Percentiles rank a stretch among this genome's conserved stretches.
These are phyloP conservation scores for Chiroxiphia lanceolata DNA, from an alignment of 2,797 vertebrate species.

Conservation along the genomic window DNA sequence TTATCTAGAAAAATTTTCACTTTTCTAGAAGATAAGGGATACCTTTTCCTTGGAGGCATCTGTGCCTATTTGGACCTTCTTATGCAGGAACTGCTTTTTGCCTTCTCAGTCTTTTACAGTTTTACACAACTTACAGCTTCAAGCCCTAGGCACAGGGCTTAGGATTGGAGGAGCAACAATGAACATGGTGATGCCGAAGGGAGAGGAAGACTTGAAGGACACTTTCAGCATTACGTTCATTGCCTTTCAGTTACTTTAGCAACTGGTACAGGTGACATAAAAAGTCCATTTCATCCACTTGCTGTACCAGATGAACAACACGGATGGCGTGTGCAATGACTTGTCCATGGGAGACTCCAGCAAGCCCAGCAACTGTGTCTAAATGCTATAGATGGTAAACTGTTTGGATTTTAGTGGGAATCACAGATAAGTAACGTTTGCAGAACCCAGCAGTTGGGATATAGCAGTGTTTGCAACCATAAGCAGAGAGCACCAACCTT, in stretches of 20 bases:
- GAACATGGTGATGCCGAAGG: background rate
- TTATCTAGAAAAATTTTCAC: background rate
- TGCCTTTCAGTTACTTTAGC: background rate
- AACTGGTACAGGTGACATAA: background rate
- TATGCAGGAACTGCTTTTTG: background rate
- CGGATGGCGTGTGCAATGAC: background rate
- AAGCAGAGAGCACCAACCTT: background rate
- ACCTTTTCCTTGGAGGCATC: background rate
- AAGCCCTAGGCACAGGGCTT: background rate
- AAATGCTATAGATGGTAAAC: background rate
- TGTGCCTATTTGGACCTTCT: background rate
- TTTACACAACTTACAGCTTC: background rate
- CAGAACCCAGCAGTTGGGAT: background rate
- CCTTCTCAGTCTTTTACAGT: background rate
- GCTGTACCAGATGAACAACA: background rate
- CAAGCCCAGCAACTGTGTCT: background rate
- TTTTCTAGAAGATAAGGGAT: background rate
- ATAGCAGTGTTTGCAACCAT: background rate
- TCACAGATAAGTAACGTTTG: background rate
- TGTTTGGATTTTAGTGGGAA: background rate
- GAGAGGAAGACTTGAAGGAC: background rate
- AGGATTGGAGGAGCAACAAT: background rate
- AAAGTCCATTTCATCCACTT: background rate
- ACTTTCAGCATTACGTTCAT: background rate
- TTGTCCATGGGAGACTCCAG: background rate